Evolutionary conservation across 1,140 invertebrate genomes (phyloP), one percentile per base, ranked within the genome.

Genomic region (Halictus rubicundus): DNA sequence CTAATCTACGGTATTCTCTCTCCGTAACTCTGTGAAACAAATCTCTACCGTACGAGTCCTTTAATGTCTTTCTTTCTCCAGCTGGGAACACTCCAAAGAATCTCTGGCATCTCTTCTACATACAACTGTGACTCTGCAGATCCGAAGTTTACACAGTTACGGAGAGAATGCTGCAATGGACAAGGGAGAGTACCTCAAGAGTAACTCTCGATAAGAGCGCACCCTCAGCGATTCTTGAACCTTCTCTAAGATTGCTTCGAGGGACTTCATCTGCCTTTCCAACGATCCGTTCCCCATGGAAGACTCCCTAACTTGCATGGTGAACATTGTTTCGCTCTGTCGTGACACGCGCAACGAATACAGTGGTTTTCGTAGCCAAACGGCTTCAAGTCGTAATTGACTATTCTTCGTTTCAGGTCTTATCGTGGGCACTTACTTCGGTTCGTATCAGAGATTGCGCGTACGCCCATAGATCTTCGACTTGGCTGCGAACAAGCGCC

Each of bases 371-470:
- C 10, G 27, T 32, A 46, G 10, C 42, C 42, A 46, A 46, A 8
- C 12, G 42, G 42, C 10, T 46, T 32, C 27, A 32, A 32, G n/a
- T n/a, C n/a, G n/a, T 8, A 9, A 0, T 42, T 42, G 10, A 8
- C 5, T 54, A 23, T 27, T 64, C 6, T 14, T 64, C 63, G 6
- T 6, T n/a, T n/a, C n/a, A 2, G 6, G 23, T 46, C 1, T 54
- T 19, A 19, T 32, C 25, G 23, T 23, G 16, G 27, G 16, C 73
- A 89, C 83, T 88, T 89, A 95, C 95, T 91, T 95, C 95, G 74
- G 94, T 92, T 66, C 95, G 88, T 81, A 95, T 93, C 4, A 95
- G 89, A 9, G 94, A 94, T 12, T 94, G 94, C 25, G 94, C 93
- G 42, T 94, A 94, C 32, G 93, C 88, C 66, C 94, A 94, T 27